Conservation (phyloP, 2,888 invertebrate species). For the Dicranocentrus wangi region DNA sequence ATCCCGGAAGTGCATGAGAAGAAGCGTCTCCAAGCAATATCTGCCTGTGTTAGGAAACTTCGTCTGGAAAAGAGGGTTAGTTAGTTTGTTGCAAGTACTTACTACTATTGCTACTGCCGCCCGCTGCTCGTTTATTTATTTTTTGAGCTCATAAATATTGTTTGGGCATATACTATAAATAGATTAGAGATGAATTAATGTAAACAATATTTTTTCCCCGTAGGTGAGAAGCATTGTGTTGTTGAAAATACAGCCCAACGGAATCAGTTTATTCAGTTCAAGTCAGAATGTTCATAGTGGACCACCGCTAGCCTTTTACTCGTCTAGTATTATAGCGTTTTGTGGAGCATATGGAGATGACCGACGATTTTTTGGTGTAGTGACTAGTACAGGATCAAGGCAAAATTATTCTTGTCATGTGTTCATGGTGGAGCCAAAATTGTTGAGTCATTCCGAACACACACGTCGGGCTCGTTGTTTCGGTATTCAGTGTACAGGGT, state of each 20-base stretch:
- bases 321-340: slow-evolving; percentile 80
- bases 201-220: slow-evolving; percentile 1
- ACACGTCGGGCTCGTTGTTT: slow-evolving; percentile 86
- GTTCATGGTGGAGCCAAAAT: slow-evolving; percentile 92
- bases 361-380: slow-evolving; percentile 92
- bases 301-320: slow-evolving; percentile 72
- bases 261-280: slow-evolving; percentile 72
- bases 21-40: slow-evolving; percentile 81
- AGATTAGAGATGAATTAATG: neutral
- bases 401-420: slow-evolving; percentile 85
- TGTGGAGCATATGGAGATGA: slow-evolving; percentile 94
- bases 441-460: slow-evolving; percentile 88
- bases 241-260: slow-evolving; percentile 70
- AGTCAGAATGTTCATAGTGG: slow-evolving; percentile 71
- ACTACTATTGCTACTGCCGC: neutral
- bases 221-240: slow-evolving; percentile 72
- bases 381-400: slow-evolving; percentile 82
- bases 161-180: too few relatives aligned
- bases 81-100: neutral
- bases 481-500: slow-evolving; percentile 88
- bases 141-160: too few relatives aligned
- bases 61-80: slow-evolving; percentile 87
- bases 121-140: too few relatives aligned
- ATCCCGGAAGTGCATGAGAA: slow-evolving; percentile 85
- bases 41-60: slow-evolving; percentile 86